phyloP scores from a whole-genome alignment of 2,797 vertebrate species.

The Xiphorhynchus erythropygius region DNA sequence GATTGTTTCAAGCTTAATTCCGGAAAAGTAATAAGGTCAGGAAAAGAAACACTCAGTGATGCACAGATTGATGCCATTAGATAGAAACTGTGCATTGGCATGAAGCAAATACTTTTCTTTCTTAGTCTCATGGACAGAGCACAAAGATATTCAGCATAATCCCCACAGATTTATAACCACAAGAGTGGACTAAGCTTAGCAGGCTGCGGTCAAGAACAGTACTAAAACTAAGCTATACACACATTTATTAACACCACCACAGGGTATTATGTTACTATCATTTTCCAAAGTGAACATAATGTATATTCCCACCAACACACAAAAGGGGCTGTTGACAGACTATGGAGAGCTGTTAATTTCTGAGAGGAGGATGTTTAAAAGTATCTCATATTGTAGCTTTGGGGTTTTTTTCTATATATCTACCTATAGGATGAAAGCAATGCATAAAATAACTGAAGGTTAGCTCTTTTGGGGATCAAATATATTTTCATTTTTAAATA shows the following conservation, averaged over 20 bases:
- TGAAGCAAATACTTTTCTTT: slow-evolving; percentile 60
- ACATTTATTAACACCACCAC: slow-evolving; percentile 48
- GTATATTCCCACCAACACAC: neutral
- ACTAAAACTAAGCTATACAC: slow-evolving; percentile 42
- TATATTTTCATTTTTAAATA: slow-evolving; percentile 16
- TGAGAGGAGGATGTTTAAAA: neutral
- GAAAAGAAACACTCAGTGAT: slow-evolving; percentile 76
- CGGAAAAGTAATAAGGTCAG: slow-evolving; percentile 83
- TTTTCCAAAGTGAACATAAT: slow-evolving; percentile 24
- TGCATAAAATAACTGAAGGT: neutral
- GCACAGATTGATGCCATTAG: slow-evolving; percentile 78
- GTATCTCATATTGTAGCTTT: neutral
- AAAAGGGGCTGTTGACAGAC: neutral
- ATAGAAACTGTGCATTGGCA: slow-evolving; percentile 54
- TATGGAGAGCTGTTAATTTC: neutral
- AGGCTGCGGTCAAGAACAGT: slow-evolving; percentile 36
- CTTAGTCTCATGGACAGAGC: slow-evolving; percentile 59
- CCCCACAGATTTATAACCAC: slow-evolving; percentile 57
- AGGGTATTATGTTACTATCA: slow-evolving; percentile 26
- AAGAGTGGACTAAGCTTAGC: slow-evolving; percentile 17
- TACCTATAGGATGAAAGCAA: neutral
- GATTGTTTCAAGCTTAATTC: slow-evolving; percentile 85
- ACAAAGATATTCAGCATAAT: slow-evolving; percentile 59
- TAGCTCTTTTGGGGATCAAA: neutral
- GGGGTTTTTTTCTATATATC: neutral